Base-by-base conservation (phyloP, 2,113 vertebrate genomes). In the Lasiurus cinereus region DNA sequence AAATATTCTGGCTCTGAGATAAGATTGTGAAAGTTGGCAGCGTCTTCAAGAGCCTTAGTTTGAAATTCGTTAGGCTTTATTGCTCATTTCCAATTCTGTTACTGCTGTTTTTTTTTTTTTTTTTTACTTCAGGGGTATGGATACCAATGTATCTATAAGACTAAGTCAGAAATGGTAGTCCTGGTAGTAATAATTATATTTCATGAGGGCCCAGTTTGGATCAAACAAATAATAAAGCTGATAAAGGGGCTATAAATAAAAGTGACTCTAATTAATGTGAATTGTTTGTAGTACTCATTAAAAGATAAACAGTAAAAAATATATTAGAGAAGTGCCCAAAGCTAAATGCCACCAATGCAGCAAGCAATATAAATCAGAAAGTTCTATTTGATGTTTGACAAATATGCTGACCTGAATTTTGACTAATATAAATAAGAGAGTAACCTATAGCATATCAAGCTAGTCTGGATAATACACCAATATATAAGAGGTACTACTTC, bases 211-310 rank as follows among this genome's bases (percentile, higher is more conserved):
- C 8, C 77, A 64, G 74, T 48, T 73, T 78, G 54, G 66, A 39
- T 82, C 46, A 59, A 62, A 62, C 33, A 92, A 87, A 43, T 48
- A 69, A 52, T 76, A 92, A 88, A 93, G 9, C 12, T 91, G 66
- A 96, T 87, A 92, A 95, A 69, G 69, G 33, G 73, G 8, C 14
- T 84, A 74, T 94, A 94, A 95, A 93, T 87, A 92, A 92, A 94
- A 97, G 90, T 54, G 56, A 48, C 92, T 90, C 67, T 88, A 95
- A 97, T 89, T 87, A 96, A 95, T 74, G 24, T 73, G 80, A 84
- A 91, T 88, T 91, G 46, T 84, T 93, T 48, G 13, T 76, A 36
- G 21, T 54, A 18, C 8, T 18, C 12, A 88, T 92, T 93, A 94
- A 91, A 91, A 90, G 50, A 79, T 39, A 96, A 96, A 92, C 72